phyloP scores from a whole-genome alignment of 2,888 invertebrate genomes.

The Callimorpha dominula region DNA sequence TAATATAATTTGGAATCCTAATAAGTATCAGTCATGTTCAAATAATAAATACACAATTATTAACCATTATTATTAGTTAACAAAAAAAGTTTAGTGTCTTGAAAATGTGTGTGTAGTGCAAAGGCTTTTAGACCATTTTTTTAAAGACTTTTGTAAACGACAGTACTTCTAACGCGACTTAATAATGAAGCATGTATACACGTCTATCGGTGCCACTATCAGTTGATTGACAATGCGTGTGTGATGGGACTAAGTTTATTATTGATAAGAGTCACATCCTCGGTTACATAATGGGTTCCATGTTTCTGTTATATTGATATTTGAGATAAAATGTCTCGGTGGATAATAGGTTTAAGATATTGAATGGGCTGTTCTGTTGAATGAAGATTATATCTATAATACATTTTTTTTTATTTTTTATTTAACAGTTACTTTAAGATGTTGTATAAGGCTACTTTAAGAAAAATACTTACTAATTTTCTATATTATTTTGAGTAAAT shows the following conservation, averaged over 20 bases:
- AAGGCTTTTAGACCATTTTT: neutral
- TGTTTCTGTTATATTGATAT: constrained; percentile 3
- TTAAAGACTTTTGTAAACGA: constrained; percentile 10
- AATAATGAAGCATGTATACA: constrained; percentile 20
- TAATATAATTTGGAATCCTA: too few relatives aligned
- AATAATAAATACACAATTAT: too few relatives aligned
- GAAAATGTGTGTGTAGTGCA: too few relatives aligned
- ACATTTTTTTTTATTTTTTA: too few relatives aligned
- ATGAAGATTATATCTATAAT: neutral
- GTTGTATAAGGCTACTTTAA: too few relatives aligned
- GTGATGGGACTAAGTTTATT: constrained; percentile 24
- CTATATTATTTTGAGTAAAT: too few relatives aligned
- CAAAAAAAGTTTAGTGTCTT: too few relatives aligned
- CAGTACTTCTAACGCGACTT: constrained; percentile 28
- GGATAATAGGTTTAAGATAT: neutral
- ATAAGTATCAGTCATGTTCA: too few relatives aligned
- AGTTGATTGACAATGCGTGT: constrained; percentile 41
- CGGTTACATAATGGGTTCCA: constrained; percentile 10
- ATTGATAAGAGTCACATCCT: constrained; percentile 33
- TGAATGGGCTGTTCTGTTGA: neutral
- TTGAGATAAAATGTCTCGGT: neutral
- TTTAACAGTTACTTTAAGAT: too few relatives aligned
- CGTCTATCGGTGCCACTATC: constrained; percentile 24
- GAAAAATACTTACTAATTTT: too few relatives aligned
- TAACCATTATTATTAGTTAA: too few relatives aligned